Evolutionary conservation across 2,797 vertebrate genomes (phyloP), one percentile per base, ranked within the genome.

Genomic region (Prionace glauca): DNA sequence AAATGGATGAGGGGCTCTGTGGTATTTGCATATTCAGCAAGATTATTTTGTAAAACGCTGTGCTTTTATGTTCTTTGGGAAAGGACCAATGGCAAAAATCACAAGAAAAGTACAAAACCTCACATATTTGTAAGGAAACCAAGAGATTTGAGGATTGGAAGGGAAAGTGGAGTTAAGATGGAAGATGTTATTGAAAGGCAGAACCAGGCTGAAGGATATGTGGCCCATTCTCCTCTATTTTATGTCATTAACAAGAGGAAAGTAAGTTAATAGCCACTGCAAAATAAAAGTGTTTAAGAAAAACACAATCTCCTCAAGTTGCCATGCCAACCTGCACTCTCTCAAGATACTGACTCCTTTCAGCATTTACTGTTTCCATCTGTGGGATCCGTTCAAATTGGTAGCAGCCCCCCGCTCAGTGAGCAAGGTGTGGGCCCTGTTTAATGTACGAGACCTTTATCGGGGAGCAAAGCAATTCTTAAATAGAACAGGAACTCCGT

Each of bases 361-460:
- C 84, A 24, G 18, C 41, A 24, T 45, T 45, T 22, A 50, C 84
- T 3, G 20, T 87, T 87, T 87, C 22, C 50, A 87, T 22, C 24
- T 50, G 45, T 50, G 2, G 86, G 74, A 14, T 79, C 11, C 29
- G 10, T 14, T 36, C 11, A 29, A 45, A 50, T 81, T 8, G 81
- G 81, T 26, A 86, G 45, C 81, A 45, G 1, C 5, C 10, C 5
- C 1, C 81, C 3, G 14, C 18, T 9, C 12, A 20, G 20, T 86
- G 18, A 86, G 81, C 24, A 26, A 22, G 81, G 24, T 45, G 8
- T 22, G 41, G 22, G 45, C 50, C 45, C 45, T 98, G 97, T 90
- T 96, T 95, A 96, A 22, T 1, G 29, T 1, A 32, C 4, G 0
- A 36, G 41, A n/a, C 36, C 36, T n/a, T 69, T 71, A 29, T 71